Conservation (phyloP, 2,888 invertebrate genomes). For the Synergus laeviventris region DNA sequence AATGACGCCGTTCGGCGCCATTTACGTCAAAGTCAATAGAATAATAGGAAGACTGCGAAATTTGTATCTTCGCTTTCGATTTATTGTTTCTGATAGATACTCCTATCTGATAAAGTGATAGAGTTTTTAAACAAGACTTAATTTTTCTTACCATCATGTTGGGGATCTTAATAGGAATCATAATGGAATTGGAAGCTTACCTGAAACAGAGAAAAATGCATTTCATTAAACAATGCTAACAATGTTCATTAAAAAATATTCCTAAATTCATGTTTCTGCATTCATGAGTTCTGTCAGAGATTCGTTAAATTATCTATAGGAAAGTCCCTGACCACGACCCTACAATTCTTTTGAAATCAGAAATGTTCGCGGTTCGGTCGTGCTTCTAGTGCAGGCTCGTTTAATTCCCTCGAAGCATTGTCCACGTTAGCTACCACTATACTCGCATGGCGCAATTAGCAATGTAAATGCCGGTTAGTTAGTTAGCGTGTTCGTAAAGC, state of each 20-base stretch:
- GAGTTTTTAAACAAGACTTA: no score
- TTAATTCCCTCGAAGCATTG: slow-evolving; percentile 72
- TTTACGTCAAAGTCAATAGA: background rate
- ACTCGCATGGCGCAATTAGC: slow-evolving; percentile 74
- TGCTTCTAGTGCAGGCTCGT: slow-evolving; percentile 46
- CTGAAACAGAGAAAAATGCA: slow-evolving; percentile 12
- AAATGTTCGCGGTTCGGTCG: slow-evolving; percentile 48
- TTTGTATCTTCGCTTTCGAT: background rate
- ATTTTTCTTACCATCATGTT: background rate
- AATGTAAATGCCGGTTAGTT: slow-evolving; percentile 76
- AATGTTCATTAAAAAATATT: background rate
- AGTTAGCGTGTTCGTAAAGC: slow-evolving; percentile 73
- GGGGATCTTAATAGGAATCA: background rate
- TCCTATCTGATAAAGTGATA: background rate
- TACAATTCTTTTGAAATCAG: slow-evolving; percentile 48
- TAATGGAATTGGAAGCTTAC: background rate
- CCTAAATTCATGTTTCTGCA: background rate
- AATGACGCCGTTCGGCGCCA: slow-evolving; percentile 8
- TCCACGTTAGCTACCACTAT: slow-evolving; percentile 72
- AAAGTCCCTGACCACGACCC: slow-evolving; percentile 10
- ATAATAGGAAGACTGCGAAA: background rate
- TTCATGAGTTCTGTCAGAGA: background rate
- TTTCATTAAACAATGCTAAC: background rate
- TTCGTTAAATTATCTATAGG: background rate
- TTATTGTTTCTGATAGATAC: background rate